Base-by-base conservation (phyloP, 2,113 vertebrate genomes). In the Ictalurus furcatus region DNA sequence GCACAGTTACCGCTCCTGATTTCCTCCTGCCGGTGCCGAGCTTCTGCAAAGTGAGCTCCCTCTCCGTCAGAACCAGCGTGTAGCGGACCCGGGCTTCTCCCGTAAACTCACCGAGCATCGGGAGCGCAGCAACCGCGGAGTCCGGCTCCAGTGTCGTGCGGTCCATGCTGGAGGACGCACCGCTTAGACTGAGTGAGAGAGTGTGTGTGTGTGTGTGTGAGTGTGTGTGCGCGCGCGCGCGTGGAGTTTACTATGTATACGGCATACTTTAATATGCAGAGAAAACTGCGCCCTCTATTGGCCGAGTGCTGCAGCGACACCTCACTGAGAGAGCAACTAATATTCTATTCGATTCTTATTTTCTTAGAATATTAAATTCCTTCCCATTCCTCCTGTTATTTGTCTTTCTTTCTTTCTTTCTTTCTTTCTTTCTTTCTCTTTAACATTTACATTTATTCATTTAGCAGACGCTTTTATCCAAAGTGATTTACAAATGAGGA, bases 71-170 rank as follows among this genome's bases (percentile, higher is more conserved):
- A 48, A 89, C 92, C 52, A 95, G 92, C 2, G 92, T 89, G 37
- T 90, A 95, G 88, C 93, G 63, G 90, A 91, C 92, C 92, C 94
- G 94, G 56, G 91, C 89, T 90, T 88, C 91, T 4, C 86, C 21
- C 13, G 93, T 90, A 87, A 95, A 95, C 87, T 95, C 95, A 63
- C 95, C 95, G 90, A 93, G 93, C 48, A 95, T 88, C 59, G 91
- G 91, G 13, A 59, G 91, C 89, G 79, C 83, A 90, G 73, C 1
- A 16, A 59, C 67, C n/a, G 30, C 80, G 30, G 7, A 56, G 2
- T 67, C 58, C 67, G 85, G 78, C 69, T 80, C 80, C 40, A 21
- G 1, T 40, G 28, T 40, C 85, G 73, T 52, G 74, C 87, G 6
- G 12, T 54, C 30, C 81, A 83, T 83, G 56, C 81, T 40, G 81